Evolutionary conservation across 2,888 invertebrate genomes (phyloP).

Genomic region (Ernsta delagoae): DNA sequence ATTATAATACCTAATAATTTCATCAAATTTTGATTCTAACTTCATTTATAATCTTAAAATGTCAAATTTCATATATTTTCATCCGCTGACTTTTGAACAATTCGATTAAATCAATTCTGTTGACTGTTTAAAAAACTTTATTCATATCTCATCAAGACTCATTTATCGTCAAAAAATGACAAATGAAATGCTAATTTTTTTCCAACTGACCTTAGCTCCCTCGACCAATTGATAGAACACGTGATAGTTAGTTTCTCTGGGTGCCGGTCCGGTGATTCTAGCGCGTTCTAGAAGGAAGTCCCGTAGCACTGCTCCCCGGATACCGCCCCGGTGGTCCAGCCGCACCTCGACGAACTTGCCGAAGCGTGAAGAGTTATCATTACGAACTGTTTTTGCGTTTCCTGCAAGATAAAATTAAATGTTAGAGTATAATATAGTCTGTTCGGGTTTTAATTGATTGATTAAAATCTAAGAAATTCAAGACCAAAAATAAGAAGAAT

Average conservation of each 20-base stretch:
- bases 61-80: no score
- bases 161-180: no score
- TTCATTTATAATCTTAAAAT: no score
- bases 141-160: no score
- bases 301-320: slow-evolving; percentile 95
- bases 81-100: no score
- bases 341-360: slow-evolving; percentile 98
- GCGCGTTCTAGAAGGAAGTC: slow-evolving; percentile 96
- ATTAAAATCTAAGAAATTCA: no score
- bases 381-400: slow-evolving; percentile 96
- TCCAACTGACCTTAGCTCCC: slow-evolving; percentile 87
- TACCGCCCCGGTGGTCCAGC: slow-evolving; percentile 94
- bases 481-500: no score
- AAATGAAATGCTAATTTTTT: no score
- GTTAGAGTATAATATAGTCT: no score
- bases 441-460: no score
- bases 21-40: background rate
- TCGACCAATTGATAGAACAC: slow-evolving; percentile 96
- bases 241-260: slow-evolving; percentile 95
- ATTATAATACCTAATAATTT: background rate
- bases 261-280: slow-evolving; percentile 94
- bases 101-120: no score
- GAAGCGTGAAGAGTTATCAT: slow-evolving; percentile 96
- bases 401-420: slow-evolving; percentile 83
- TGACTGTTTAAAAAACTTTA: no score